These are phyloP conservation scores for Busseola fusca DNA, from an alignment of 2,888 invertebrate species.

Conservation along the genomic window DNA sequence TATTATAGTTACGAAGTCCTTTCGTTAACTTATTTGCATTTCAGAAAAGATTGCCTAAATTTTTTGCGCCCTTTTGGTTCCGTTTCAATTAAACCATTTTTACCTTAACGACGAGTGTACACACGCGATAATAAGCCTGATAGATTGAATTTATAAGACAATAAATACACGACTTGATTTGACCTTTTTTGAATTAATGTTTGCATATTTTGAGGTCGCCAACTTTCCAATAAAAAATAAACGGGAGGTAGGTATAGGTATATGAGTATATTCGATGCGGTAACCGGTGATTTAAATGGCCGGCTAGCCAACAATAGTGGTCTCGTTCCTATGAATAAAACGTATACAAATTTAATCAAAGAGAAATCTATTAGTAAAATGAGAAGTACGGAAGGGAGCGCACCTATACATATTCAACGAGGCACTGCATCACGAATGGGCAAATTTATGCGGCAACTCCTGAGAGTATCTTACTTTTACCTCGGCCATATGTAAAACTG, in stretches of 20 bases:
- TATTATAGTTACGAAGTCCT: conserved; percentile 58
- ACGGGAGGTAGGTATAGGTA: conserved; percentile 36
- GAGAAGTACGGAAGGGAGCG: conserved; percentile 89
- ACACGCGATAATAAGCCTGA: conserved; percentile 48
- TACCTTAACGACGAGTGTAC: conserved; percentile 25
- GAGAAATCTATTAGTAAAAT: conserved; percentile 89
- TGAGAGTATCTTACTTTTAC: conserved; percentile 87
- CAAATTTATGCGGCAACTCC: conserved; percentile 87
- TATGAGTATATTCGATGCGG: conserved; percentile 63
- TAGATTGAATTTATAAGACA: conserved; percentile 37
- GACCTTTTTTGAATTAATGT: conserved; percentile 44
- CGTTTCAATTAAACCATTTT: conserved; percentile 55
- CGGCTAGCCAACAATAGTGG: conserved; percentile 83
- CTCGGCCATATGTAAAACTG: conserved; percentile 87
- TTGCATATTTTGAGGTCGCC: conserved; percentile 39
- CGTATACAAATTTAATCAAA: conserved; percentile 89
- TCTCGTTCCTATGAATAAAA: conserved; percentile 86
- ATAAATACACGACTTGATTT: conserved; percentile 29
- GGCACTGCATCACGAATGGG: conserved; percentile 88
- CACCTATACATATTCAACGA: conserved; percentile 89
- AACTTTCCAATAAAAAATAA: conserved; percentile 50
- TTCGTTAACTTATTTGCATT: conserved; percentile 60
- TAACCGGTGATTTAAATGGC: conserved; percentile 80
- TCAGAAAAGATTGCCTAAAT: conserved; percentile 51
- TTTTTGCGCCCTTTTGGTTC: conserved; percentile 43